These are phyloP conservation scores for Gallinago solitaria DNA, from an alignment of 2,797 vertebrate species.

Conservation along the genomic window DNA sequence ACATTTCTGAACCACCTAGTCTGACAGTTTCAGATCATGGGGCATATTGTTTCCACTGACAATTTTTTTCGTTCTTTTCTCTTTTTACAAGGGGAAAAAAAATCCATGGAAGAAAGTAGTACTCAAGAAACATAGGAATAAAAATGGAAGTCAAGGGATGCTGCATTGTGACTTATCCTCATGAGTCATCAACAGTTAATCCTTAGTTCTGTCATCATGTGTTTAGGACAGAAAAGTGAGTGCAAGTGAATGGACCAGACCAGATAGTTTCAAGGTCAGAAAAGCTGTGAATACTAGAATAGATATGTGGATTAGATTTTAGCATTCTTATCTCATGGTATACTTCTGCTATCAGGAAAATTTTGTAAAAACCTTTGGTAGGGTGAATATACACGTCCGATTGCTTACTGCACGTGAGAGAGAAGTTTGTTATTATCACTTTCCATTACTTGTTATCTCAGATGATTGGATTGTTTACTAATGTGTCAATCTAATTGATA, in stretches of 20 bases:
- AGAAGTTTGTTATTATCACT: neutral
- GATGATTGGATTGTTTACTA: neutral
- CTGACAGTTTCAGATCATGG: neutral
- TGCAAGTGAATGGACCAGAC: neutral
- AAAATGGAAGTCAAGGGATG: neutral
- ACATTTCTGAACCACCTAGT: neutral
- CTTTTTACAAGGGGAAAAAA: neutral
- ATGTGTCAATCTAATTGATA: neutral
- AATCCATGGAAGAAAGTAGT: neutral
- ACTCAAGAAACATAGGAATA: neutral
- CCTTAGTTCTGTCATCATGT: neutral
- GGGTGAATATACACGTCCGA: neutral
- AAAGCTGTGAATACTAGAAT: neutral
- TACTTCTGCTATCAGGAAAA: neutral
- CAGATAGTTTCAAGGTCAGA: neutral
- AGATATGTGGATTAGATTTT: neutral
- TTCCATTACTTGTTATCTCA: neutral
- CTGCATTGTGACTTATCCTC: neutral
- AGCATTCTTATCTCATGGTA: neutral
- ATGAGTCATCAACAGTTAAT: neutral
- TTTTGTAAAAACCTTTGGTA: neutral
- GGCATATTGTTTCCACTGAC: neutral
- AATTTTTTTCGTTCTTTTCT: neutral
- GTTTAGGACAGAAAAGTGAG: neutral
- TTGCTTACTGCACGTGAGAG: neutral